phyloP scores from a whole-genome alignment of 2,888 invertebrate genomes.

The Trypoxylon attenuatum region DNA sequence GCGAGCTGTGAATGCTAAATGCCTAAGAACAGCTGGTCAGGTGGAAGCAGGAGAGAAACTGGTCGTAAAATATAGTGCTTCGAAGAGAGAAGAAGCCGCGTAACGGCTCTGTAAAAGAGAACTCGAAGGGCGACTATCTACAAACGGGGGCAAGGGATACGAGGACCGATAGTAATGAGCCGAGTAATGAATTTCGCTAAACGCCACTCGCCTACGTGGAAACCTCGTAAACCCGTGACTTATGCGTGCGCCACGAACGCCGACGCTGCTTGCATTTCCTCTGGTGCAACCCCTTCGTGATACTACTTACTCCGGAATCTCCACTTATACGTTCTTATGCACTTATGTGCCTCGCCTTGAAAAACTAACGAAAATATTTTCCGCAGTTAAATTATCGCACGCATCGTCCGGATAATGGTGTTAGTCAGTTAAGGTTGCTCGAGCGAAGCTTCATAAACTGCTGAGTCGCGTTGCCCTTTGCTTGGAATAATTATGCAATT shows the following conservation, averaged over 20 bases:
- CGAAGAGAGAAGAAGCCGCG: conserved; percentile 32
- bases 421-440: too few relatives aligned
- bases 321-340: too few relatives aligned
- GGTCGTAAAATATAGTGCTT: conserved; percentile 44
- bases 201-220: conserved; percentile 54
- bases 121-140: too few relatives aligned
- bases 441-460: too few relatives aligned
- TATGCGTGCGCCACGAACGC: conserved; percentile 15
- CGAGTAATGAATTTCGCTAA: conserved; percentile 62
- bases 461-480: too few relatives aligned
- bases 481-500: conserved; percentile 17
- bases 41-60: conserved; percentile 18
- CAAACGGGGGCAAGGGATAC: conserved; percentile 7
- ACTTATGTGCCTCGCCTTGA: too few relatives aligned
- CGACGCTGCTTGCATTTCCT: background rate
- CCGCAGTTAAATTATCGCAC: too few relatives aligned
- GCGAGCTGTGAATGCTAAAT: conserved; percentile 47
- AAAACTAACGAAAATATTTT: too few relatives aligned
- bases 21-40: conserved; percentile 20
- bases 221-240: conserved; percentile 53
- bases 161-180: conserved; percentile 55
- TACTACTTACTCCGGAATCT: too few relatives aligned
- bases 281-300: conserved; percentile 17
- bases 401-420: too few relatives aligned
- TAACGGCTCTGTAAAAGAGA: conserved; percentile 25